Evolutionary conservation across 2,888 invertebrate species (phyloP).

Genomic region (Thecocarcelia acutangulata): DNA sequence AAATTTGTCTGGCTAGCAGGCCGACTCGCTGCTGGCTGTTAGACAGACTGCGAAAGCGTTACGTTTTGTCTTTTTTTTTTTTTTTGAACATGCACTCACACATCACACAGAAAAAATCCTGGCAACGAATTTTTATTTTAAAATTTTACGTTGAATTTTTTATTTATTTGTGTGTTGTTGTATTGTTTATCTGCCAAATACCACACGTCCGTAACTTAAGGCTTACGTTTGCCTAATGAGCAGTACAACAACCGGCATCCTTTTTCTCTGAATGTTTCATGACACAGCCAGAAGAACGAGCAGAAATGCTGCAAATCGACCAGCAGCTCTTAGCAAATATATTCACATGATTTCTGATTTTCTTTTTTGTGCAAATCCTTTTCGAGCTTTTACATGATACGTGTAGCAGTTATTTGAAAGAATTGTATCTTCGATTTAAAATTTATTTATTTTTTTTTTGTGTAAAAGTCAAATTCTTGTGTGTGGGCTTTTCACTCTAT

Average conservation of each 20-base stretch:
- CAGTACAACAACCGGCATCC: slow-evolving; percentile 78
- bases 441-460: slow-evolving; percentile 12
- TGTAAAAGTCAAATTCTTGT: too few species aligned
- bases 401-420: slow-evolving; percentile 31
- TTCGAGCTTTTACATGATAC: slow-evolving; percentile 27
- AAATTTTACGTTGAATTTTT: slow-evolving; percentile 38
- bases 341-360: slow-evolving; percentile 51
- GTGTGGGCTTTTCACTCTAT: too few species aligned
- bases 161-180: slow-evolving; percentile 10
- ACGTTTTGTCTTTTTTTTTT: not conserved
- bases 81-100: not conserved
- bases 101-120: slow-evolving; percentile 23
- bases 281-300: slow-evolving; percentile 25
- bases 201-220: slow-evolving; percentile 76
- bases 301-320: slow-evolving; percentile 44
- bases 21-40: slow-evolving; percentile 1
- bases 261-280: slow-evolving; percentile 63
- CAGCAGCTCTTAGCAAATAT: slow-evolving; percentile 30
- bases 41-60: slow-evolving; percentile 11
- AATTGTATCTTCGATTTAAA: slow-evolving; percentile 22
- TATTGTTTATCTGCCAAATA: slow-evolving; percentile 53
- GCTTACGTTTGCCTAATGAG: slow-evolving; percentile 80
- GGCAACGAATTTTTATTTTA: slow-evolving; percentile 18
- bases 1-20: not conserved
- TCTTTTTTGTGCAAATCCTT: slow-evolving; percentile 33